Conservation (phyloP, 2,888 invertebrate species). For the Bombyx huttoni region DNA sequence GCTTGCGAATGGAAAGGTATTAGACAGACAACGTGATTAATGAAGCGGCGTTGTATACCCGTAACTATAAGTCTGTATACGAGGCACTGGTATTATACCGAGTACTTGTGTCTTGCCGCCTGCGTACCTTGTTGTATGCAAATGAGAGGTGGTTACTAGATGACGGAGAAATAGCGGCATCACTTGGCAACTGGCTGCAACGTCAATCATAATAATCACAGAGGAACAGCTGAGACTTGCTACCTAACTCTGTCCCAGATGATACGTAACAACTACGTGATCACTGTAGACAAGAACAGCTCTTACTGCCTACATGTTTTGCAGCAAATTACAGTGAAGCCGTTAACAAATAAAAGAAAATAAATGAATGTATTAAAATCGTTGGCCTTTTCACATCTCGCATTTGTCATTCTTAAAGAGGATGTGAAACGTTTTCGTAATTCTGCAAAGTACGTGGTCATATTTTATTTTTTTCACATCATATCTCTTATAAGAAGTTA, state of each 20-base stretch:
- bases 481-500: constrained; percentile 41
- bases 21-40: constrained; percentile 67
- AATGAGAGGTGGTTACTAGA: constrained; percentile 53
- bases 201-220: constrained; percentile 51
- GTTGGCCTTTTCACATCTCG: neutral
- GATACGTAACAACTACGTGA: neutral
- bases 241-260: neutral
- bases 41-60: constrained; percentile 44
- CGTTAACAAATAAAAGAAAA: neutral
- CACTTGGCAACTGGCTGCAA: constrained; percentile 46
- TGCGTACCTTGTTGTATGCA: constrained; percentile 40
- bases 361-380: neutral
- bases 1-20: constrained; percentile 63
- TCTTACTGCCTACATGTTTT: neutral
- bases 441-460: constrained; percentile 27
- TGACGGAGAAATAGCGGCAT: constrained; percentile 42
- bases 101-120: constrained; percentile 25
- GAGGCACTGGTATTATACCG: constrained; percentile 22
- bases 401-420: neutral
- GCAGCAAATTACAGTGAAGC: neutral
- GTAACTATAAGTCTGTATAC: constrained; percentile 31
- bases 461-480: constrained; percentile 55
- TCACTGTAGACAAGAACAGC: neutral
- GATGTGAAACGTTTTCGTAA: constrained; percentile 16
- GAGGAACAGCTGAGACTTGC: constrained; percentile 32